phyloP scores from a whole-genome alignment of 2,888 invertebrate species.

The Anagyrus pseudococci region DNA sequence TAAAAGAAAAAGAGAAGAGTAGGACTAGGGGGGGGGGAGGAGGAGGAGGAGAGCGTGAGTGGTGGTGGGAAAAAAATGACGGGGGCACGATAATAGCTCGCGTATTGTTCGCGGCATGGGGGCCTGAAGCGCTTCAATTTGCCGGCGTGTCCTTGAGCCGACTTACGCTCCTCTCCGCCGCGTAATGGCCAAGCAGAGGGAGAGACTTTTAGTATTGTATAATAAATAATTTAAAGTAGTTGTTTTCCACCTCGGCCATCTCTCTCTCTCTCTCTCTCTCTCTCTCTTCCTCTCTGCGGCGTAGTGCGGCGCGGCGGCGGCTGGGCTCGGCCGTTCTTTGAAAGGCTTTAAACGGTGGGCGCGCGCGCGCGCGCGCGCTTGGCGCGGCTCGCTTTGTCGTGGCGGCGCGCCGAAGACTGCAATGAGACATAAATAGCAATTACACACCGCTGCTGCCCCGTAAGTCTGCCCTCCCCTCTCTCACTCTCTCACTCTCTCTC shows the following conservation, averaged over 20 bases:
- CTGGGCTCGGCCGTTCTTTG: constrained; percentile 39
- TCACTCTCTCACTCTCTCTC: background rate
- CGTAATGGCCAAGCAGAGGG: constrained; percentile 34
- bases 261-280: constrained; percentile 4
- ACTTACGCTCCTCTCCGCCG: constrained; percentile 39
- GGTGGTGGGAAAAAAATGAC: background rate
- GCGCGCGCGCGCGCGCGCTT: constrained; percentile 44
- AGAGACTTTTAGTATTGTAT: constrained; percentile 40
- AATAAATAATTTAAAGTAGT: constrained; percentile 42
- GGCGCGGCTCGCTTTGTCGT: constrained; percentile 51
- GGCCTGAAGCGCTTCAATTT: constrained; percentile 38
- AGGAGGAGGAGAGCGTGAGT: constrained; percentile 2
- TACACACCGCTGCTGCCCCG: constrained; percentile 57
- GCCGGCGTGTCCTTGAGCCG: constrained; percentile 39
- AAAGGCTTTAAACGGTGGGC: constrained; percentile 51
- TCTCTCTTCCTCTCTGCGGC: constrained; percentile 22
- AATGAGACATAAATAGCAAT: constrained; percentile 58
- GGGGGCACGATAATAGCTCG: constrained; percentile 34
- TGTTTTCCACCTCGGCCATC: constrained; percentile 37
- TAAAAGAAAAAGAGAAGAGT: no score
- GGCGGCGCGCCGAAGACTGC: constrained; percentile 48
- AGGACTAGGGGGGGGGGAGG: background rate
- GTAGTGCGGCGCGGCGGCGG: constrained; percentile 29
- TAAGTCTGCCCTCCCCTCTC: constrained; percentile 39
- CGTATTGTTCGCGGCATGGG: constrained; percentile 32